Base-by-base conservation (phyloP, 2,888 invertebrate species). In the Xestia ashworthii region DNA sequence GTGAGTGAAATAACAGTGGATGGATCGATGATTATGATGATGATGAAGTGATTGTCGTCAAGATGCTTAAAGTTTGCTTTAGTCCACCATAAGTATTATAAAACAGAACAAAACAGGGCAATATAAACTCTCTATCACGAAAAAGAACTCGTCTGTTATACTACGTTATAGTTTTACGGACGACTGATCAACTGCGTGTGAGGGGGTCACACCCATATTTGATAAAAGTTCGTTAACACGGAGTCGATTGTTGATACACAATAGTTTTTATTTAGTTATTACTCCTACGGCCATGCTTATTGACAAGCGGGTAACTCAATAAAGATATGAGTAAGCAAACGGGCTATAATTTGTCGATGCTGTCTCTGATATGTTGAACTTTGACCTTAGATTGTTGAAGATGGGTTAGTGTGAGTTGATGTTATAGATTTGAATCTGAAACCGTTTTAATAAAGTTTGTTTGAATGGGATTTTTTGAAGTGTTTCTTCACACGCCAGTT, bases 221-320 rank as follows among this genome's bases (percentile, higher is more conserved):
- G 85, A 84, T 84, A 80, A 84, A 64, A 71, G 83, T 71, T 87
- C 83, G 81, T 84, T 84, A 84, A 58, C 83, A 75, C 48, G n/a
- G 55, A 16, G 53, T 72, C 72, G 64, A 80, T 70, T 48, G 58
- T 77, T 65, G 55, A 60, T 58, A 22, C 44, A 58, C 44, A 71
- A 71, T 73, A 60, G n/a, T 84, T 87, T 83, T 87, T 84, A 64
- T 87, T 74, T 79, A 48, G 60, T 83, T 78, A 64, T 53, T 62
- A 66, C 14, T 70, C 48, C 16, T 55, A 60, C 62, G 2, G 71
- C 46, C 41, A 67, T 46, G 65, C 78, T 65, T 78, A 78, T 73
- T 73, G 72, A 84, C 80, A 71, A 80, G 71, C 69, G 84, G 32
- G 62, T 50, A 55, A 60, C 84, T 65, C 83, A 60, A 60, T 86